Evolutionary conservation across 1,140 invertebrate genomes (phyloP).

Genomic region (Drosophila mojavensis): DNA sequence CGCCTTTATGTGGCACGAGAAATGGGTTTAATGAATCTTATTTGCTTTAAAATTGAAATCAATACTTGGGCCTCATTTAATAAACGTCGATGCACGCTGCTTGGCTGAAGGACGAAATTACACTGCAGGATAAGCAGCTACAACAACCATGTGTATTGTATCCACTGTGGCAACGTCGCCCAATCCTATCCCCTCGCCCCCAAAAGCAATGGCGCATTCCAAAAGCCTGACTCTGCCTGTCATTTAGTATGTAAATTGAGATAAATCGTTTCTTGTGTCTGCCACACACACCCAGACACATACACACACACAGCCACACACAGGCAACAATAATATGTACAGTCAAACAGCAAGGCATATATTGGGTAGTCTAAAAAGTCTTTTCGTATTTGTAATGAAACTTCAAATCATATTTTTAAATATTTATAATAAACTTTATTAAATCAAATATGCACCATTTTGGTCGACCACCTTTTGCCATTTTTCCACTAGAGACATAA

Average conservation of each 20-base stretch:
- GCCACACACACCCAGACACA: conserved; percentile 44
- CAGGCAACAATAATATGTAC: conserved; percentile 40
- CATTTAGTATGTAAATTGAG: conserved; percentile 82
- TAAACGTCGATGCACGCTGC: conserved; percentile 59
- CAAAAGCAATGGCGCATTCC: conserved; percentile 59
- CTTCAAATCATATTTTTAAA: too few species aligned
- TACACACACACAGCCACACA: conserved; percentile 10
- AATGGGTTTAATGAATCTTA: conserved; percentile 69
- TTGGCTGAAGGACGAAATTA: conserved; percentile 27
- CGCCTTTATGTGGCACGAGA: conserved; percentile 42
- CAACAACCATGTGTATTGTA: conserved; percentile 41
- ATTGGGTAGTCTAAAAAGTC: too few species aligned
- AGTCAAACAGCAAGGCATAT: conserved; percentile 17
- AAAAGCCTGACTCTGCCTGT: conserved; percentile 72
- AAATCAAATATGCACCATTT: too few species aligned
- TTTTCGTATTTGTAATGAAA: too few species aligned
- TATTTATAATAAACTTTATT: too few species aligned
- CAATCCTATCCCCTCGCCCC: not conserved
- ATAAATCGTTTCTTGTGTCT: conserved; percentile 81
- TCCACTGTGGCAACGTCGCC: conserved; percentile 20
- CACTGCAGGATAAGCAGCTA: conserved; percentile 21
- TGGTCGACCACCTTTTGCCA: too few species aligned
- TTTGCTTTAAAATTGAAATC: conserved; percentile 72
- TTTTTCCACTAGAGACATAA: too few species aligned
- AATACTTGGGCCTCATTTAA: conserved; percentile 71